Evolutionary conservation across 2,113 vertebrate genomes (phyloP).

Genomic region (Phyllopteryx taeniolatus): DNA sequence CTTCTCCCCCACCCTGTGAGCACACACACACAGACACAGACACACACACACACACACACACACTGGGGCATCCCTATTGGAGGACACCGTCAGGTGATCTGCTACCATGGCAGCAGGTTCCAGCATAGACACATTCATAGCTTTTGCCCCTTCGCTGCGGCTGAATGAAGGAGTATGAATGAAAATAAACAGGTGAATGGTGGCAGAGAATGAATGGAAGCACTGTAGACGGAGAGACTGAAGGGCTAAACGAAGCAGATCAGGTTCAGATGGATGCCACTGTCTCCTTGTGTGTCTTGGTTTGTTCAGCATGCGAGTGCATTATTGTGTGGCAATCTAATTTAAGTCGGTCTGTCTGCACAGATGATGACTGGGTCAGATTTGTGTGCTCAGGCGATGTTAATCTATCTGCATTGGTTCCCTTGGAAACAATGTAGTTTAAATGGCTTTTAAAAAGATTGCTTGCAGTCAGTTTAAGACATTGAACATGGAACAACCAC

Average conservation of each 20-base stretch:
- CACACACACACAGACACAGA: conserved; percentile 5
- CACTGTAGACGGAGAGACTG: neutral
- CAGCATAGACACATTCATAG: conserved; percentile 52
- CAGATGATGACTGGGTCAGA: conserved; percentile 9
- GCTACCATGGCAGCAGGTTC: conserved; percentile 62
- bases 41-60: conserved; percentile 20
- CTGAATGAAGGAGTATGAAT: conserved; percentile 58
- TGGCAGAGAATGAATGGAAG: conserved; percentile 33
- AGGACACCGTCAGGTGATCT: conserved; percentile 52
- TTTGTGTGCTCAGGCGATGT: conserved; percentile 12
- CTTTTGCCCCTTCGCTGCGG: neutral
- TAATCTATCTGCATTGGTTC: conserved; percentile 31
- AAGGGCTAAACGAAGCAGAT: conserved; percentile 10
- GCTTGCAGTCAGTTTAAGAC: neutral
- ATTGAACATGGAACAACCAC: neutral
- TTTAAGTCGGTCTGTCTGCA: conserved; percentile 2
- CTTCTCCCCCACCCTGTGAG: conserved; percentile 11
- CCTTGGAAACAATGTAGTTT: conserved; percentile 19
- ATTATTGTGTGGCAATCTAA: neutral
- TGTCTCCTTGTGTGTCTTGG: neutral
- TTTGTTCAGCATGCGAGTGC: neutral
- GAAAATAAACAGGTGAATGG: conserved; percentile 50
- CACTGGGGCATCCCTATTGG: conserved; percentile 51
- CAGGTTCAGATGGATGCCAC: conserved; percentile 5
- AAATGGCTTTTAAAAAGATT: neutral